phyloP scores from a whole-genome alignment of 30 jellyfish, hydroid and myxozoan genomes.

The Cassiopea xamachana region DNA sequence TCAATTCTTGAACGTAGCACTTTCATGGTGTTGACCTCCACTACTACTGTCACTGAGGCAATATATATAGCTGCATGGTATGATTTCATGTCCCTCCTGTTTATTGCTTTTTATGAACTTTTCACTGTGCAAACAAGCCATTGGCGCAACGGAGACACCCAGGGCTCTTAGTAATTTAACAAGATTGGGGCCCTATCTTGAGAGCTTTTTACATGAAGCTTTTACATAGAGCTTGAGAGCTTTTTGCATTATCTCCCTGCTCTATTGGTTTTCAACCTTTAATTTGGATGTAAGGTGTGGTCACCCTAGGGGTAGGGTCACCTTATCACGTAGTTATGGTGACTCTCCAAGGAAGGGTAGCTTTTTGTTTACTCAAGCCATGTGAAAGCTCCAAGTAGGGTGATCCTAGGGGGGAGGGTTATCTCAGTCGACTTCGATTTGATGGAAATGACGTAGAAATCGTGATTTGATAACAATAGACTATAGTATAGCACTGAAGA shows the following conservation, averaged over 20 bases:
- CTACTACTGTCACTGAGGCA: no score
- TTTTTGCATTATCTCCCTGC: background rate
- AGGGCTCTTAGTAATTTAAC: no score
- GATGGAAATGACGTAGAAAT: background rate
- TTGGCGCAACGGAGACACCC: no score
- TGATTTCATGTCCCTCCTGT: no score
- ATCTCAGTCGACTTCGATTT: background rate
- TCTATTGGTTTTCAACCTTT: background rate
- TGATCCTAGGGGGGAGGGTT: background rate
- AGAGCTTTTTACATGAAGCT: background rate
- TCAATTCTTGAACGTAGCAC: no score
- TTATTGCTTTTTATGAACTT: no score
- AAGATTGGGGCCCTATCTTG: no score
- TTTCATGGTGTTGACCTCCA: no score
- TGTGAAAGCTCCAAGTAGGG: background rate
- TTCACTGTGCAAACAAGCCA: no score
- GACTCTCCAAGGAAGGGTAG: background rate
- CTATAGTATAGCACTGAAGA: background rate
- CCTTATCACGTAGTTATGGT: background rate
- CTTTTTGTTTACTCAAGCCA: background rate
- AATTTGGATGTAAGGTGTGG: background rate
- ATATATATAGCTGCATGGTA: no score
- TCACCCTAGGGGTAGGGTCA: background rate
- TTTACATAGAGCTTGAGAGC: background rate
- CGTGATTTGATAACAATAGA: background rate